phyloP scores from a whole-genome alignment of 30 jellyfish, hydroid and myxozoan species.

The Clytia hemisphaerica region DNA sequence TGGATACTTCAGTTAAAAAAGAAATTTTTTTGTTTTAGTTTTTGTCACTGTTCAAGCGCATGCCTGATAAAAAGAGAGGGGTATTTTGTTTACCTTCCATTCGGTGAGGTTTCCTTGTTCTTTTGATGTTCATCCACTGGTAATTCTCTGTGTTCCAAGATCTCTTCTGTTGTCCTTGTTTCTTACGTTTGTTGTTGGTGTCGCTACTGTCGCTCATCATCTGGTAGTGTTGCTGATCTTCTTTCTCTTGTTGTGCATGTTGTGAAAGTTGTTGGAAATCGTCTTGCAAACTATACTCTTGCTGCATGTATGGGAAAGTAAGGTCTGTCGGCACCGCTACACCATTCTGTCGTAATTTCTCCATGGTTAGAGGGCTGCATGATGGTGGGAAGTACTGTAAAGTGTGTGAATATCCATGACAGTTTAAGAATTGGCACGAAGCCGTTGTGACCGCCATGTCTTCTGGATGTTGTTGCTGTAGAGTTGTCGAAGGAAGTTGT shows the following conservation, averaged over 20 bases:
- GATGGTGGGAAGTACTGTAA: slow-evolving; percentile 81
- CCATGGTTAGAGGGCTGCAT: slow-evolving; percentile 29
- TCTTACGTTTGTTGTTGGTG: neutral
- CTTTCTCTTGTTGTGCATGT: too few relatives aligned
- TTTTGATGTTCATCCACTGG: slow-evolving; percentile 82
- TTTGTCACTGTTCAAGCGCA: neutral
- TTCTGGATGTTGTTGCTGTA: too few relatives aligned
- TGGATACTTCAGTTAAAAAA: neutral
- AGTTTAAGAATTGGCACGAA: too few relatives aligned
- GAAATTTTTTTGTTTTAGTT: neutral
- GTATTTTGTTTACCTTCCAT: neutral
- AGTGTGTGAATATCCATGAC: slow-evolving; percentile 82
- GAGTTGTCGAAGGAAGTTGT: too few relatives aligned
- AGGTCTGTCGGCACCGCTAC: neutral
- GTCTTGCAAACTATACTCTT: too few relatives aligned
- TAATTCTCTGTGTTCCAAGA: slow-evolving; percentile 88
- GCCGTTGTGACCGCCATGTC: too few relatives aligned
- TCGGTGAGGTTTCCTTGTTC: slow-evolving; percentile 51
- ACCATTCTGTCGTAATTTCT: slow-evolving; percentile 8
- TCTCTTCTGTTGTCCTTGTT: slow-evolving; percentile 58
- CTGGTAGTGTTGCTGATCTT: neutral
- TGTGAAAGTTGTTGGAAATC: too few relatives aligned
- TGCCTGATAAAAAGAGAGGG: neutral
- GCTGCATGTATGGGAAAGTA: neutral
- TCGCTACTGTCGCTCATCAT: slow-evolving; percentile 1